phyloP scores from a whole-genome alignment of 2,797 vertebrate genomes.

The Steatocranus sp. region DNA sequence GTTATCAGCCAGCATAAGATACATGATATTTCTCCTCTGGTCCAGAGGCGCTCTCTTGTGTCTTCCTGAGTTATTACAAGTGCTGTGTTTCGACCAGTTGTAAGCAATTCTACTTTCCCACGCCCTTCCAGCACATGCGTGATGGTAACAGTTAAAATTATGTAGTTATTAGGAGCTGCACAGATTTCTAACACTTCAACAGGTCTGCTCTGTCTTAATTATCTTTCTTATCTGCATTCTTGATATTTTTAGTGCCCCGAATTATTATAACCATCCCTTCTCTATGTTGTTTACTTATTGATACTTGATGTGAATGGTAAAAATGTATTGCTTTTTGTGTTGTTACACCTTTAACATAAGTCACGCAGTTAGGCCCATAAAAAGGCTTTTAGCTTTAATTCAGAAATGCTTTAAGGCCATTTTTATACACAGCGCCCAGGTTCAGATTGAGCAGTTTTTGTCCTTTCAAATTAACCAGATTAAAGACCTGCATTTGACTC shows the following conservation, averaged over 20 bases:
- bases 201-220: not conserved
- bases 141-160: not conserved
- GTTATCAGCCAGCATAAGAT: not conserved
- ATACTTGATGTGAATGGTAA: not conserved
- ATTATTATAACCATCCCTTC: not conserved
- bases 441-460: not conserved
- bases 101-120: not conserved
- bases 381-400: too few relatives aligned
- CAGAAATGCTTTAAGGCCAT: fast-evolving
- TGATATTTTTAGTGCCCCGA: not conserved
- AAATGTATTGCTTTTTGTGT: not conserved
- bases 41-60: conserved; percentile 43
- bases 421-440: not conserved
- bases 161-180: fast-evolving
- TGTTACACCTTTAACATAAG: fast-evolving
- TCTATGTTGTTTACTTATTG: not conserved
- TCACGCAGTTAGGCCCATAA: not conserved
- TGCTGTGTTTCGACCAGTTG: not conserved
- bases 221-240: not conserved
- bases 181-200: not conserved
- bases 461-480: not conserved
- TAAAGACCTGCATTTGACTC: not conserved
- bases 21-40: not conserved
- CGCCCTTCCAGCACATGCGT: fast-evolving
- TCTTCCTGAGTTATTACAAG: conserved; percentile 25